Evolutionary conservation across 2,113 vertebrate genomes (phyloP).

Genomic region (Sinosuthora webbiana): DNA sequence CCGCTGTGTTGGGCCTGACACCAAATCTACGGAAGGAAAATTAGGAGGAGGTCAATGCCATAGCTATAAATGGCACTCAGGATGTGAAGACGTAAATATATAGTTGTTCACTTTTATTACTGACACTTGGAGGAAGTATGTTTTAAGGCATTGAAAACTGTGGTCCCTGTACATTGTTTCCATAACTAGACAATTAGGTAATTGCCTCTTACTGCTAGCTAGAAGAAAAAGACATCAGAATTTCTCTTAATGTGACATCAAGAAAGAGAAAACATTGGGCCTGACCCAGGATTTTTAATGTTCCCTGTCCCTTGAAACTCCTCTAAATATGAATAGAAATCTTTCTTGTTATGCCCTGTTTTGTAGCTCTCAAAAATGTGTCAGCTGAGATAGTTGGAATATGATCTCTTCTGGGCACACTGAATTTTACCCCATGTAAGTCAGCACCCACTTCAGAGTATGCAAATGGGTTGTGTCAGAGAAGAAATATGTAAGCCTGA

Average conservation of each 20-base stretch:
- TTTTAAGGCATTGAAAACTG: not conserved
- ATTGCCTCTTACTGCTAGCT: not conserved
- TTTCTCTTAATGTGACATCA: not conserved
- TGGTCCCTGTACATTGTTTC: not conserved
- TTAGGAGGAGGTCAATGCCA: not conserved
- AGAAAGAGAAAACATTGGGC: not conserved
- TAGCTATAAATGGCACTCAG: not conserved
- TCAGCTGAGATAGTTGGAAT: not conserved
- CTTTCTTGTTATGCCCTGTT: not conserved
- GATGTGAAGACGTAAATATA: not conserved
- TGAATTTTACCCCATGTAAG: not conserved
- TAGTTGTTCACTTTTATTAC: not conserved
- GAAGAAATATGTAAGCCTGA: not conserved
- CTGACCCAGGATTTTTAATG: not conserved
- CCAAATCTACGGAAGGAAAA: not conserved
- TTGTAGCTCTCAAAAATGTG: not conserved
- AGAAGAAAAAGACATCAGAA: not conserved
- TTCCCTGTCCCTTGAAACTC: not conserved
- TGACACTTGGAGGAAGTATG: not conserved
- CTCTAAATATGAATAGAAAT: not conserved
- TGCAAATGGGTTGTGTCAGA: not conserved
- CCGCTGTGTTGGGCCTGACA: not conserved
- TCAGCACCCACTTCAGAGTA: not conserved
- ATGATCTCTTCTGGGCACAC: not conserved
- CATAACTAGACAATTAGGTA: not conserved